Base-by-base conservation (phyloP, 2,113 vertebrate genomes). In the Tricholaema leucomelas region DNA sequence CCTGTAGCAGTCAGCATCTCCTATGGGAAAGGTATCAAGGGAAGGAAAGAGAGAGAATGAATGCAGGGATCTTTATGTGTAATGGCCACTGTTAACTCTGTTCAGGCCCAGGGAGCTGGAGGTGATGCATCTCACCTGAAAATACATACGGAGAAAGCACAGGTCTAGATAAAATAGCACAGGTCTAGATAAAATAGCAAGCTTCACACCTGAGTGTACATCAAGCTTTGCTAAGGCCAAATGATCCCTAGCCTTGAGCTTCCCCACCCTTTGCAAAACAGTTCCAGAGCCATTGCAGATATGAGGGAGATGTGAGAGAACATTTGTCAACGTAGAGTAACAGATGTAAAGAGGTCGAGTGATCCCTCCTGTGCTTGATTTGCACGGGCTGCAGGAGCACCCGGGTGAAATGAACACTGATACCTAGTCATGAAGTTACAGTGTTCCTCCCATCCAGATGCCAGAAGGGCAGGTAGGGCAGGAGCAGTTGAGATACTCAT, bases 251-350 rank as follows among this genome's bases (percentile, higher is more conserved):
- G 54, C 30, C 44, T 48, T 25, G 59, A 79, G 71, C 55, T 40
- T 79, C 25, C 48, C 27, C 54, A 70, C 28, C 71, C 44, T 85
- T 42, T 81, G 89, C 16, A 66, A 58, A 92, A 27, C 35, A 38
- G 46, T 46, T 75, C 31, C 0, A 0, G 70, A 83, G n/a, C 35
- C 54, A 30, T 0, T 23, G 63, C 0, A 2, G 79, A 63, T 1
- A 3, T n/a, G 67, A 66, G 71, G 60, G 31, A 77, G 19, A 16
- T 52, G 58, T 42, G 61, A 73, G n/a, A 92, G 52, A 59, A 31
- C 40, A 33, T 40, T 24, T 77, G 59, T 20, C 66, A 69, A 83
- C 0, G 0, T 27, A 81, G 61, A 72, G 75, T 15, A 58, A 44
- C 19, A 70, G 71, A 17, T 4, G 59, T 40, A 61, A 69, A 59